A percentile compares a stretch with the other conserved stretches of the same genome.
phyloP scores from a whole-genome alignment of 2,888 invertebrate genomes.

The Andrena chrysosceles region DNA sequence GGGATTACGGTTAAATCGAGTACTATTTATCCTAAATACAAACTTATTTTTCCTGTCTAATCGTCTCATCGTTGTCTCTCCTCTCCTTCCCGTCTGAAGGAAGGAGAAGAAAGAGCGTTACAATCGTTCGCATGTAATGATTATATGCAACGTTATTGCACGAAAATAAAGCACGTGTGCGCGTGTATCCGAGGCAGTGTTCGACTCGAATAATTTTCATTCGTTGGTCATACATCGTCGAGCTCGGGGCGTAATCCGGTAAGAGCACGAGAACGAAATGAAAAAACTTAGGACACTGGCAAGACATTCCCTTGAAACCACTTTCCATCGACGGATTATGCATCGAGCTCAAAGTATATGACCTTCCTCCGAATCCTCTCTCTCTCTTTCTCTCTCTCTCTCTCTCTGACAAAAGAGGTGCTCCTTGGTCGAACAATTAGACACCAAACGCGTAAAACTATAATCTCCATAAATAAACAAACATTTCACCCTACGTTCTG shows the following conservation, averaged over 20 bases:
- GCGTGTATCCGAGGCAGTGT: slow-evolving; percentile 59
- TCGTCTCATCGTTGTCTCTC: not conserved
- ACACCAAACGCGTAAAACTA: slow-evolving; percentile 48
- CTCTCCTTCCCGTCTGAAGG: slow-evolving; percentile 12
- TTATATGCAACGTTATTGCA: slow-evolving; percentile 43
- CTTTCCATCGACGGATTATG: slow-evolving; percentile 25
- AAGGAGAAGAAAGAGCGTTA: slow-evolving; percentile 42
- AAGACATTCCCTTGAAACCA: slow-evolving; percentile 2
- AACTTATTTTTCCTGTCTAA: slow-evolving; percentile 39
- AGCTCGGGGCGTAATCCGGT: slow-evolving; percentile 38
- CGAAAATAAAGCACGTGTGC: slow-evolving; percentile 58
- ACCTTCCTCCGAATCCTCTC: not conserved
- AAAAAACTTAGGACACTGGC: not conserved
- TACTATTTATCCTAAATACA: slow-evolving; percentile 54
- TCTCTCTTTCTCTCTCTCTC: not conserved
- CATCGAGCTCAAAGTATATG: slow-evolving; percentile 31
- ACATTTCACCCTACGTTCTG: slow-evolving; percentile 53
- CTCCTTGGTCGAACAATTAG: slow-evolving; percentile 43
- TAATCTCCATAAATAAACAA: slow-evolving; percentile 47
- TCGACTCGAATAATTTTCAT: slow-evolving; percentile 51
- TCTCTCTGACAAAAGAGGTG: not conserved
- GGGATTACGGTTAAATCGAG: slow-evolving; percentile 51
- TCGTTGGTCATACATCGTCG: slow-evolving; percentile 30
- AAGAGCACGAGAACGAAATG: slow-evolving; percentile 8
- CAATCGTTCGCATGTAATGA: slow-evolving; percentile 56